phyloP scores from a whole-genome alignment of 2,888 invertebrate genomes.

The Malthinus seriepunctatus region DNA sequence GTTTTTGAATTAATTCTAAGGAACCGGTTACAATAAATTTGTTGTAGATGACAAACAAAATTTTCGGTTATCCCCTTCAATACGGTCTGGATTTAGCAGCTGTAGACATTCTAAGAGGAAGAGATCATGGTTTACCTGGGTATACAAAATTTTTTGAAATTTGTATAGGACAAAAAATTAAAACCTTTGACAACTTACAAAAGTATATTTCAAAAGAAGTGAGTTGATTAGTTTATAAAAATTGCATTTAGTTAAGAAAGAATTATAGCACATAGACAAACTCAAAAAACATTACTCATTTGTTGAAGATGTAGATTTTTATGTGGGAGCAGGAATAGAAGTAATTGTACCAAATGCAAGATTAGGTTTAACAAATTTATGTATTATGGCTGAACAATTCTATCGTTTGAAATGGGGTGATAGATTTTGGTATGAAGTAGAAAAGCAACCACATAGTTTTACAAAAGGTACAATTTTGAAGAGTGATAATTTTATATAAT shows the following conservation, averaged over 20 bases:
- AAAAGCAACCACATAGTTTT: neutral
- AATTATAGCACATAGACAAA: neutral
- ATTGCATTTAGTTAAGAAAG: neutral
- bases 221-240: neutral
- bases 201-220: neutral
- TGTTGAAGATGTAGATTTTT: neutral
- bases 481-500: neutral
- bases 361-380: neutral
- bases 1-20: too few species aligned
- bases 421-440: neutral
- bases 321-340: neutral
- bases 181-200: neutral
- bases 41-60: neutral
- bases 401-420: conserved; percentile 2
- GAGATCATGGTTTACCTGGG: neutral
- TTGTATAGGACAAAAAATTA: neutral
- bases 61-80: neutral
- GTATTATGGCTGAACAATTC: neutral
- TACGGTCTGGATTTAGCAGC: neutral
- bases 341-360: neutral
- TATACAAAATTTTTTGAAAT: neutral
- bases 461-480: neutral
- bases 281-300: neutral
- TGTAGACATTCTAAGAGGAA: neutral
- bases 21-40: neutral